Evolutionary conservation across 2,113 vertebrate species (phyloP).

Genomic region (Trematocara nigrifrons): DNA sequence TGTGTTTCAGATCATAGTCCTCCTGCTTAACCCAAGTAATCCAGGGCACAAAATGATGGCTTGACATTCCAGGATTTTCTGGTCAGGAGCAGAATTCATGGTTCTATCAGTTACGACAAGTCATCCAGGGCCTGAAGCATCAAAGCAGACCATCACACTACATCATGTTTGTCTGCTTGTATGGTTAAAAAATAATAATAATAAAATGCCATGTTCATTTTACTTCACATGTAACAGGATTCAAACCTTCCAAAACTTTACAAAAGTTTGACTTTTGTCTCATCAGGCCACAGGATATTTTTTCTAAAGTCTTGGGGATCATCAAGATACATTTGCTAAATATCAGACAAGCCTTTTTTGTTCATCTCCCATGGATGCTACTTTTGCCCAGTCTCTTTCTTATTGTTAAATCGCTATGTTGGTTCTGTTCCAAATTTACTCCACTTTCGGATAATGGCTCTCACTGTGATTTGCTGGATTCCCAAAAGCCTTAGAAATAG

Average conservation of each 20-base stretch:
- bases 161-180: neutral
- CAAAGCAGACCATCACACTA: neutral
- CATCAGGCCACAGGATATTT: neutral
- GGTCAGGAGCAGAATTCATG: neutral
- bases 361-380: accelerated
- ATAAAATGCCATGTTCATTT: accelerated
- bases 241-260: neutral
- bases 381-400: neutral
- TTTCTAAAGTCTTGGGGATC: neutral
- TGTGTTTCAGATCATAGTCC: neutral
- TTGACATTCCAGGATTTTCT: neutral
- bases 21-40: neutral
- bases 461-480: neutral
- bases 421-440: accelerated
- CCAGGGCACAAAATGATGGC: neutral
- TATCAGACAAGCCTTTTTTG: neutral
- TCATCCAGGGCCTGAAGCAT: neutral
- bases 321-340: neutral
- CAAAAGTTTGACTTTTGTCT: neutral
- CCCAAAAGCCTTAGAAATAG: neutral
- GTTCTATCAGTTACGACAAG: neutral
- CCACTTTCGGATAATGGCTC: neutral
- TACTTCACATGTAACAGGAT: neutral
- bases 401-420: neutral
- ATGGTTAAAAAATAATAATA: neutral